Base-by-base conservation (phyloP, 2,797 vertebrate species). In the Phalloptychus januarius region DNA sequence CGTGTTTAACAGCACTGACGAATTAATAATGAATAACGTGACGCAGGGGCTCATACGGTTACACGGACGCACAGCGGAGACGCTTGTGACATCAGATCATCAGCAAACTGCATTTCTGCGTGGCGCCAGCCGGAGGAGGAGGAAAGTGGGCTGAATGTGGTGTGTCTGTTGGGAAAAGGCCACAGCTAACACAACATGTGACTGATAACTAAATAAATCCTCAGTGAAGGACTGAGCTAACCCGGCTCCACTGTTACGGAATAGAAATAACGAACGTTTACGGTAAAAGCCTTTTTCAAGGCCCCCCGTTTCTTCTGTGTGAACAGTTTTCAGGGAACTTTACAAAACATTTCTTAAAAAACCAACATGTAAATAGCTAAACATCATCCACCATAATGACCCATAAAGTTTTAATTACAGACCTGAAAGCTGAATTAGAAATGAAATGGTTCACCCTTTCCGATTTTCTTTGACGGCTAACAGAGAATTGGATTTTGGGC, bases 1-100 rank as follows among this genome's bases (percentile, higher is more conserved):
- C 89, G 88, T 91, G 88, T 92, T 92, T 91, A 91, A 93, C 88
- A 84, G 86, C 45, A 58, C 85, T 83, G 83, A 90, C 89, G 85
- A 93, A 92, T 92, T 87, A 89, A 90, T 86, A 91, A 89, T 91
- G 85, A 77, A 76, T 65, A 74, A 76, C 58, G 65, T 91, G 88
- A 89, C 74, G 80, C 88, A 86, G 78, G 46, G 85, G 70, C 20
- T 5, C 80, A 71, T 82, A 82, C 63, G 54, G 69, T 75, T 78
- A 85, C 82, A 86, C 48, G 81, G 48, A 83, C 67, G 71, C 86
- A 89, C 88, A 88, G 87, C 78, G 46, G 76, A 85, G 75, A 79
- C 78, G 54, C 88, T 87, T 88, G 87, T 90, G 67, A 91, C 83
- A 80, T 86, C 61, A 78, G 86, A 63, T 82, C 46, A 76, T 85